Base-by-base conservation (phyloP, 2,888 invertebrate genomes). In the Acanthoscelides obtectus region DNA sequence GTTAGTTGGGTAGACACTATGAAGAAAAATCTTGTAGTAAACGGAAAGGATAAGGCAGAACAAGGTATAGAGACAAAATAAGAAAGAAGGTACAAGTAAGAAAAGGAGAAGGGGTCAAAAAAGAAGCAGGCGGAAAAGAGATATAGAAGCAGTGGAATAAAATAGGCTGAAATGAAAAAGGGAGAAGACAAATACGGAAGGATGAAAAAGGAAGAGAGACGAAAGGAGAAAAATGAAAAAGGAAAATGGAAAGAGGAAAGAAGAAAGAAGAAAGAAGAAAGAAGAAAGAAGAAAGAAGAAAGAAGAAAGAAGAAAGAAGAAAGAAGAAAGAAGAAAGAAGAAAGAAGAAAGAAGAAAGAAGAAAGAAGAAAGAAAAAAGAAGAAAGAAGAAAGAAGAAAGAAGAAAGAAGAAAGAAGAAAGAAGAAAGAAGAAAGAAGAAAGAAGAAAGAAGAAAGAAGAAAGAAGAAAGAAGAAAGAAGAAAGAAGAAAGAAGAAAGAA, bases 191-290 rank as follows among this genome's bases (percentile, higher is more conserved):
- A 63, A 17, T 12, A 12, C 8, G 17, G 63, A 63, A 12, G 17
- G 17, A 63, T 12, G 20, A 20, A 25, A 5, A 25, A n/a, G n/a
- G n/a, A n/a, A n/a, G n/a, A n/a, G n/a, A n/a, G n/a, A n/a, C n/a
- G n/a, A n/a, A n/a, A n/a, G n/a, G n/a, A n/a, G n/a, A n/a, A n/a
- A n/a, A n/a, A n/a, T n/a, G n/a, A n/a, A n/a, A n/a, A n/a, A n/a
- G n/a, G n/a, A n/a, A n/a, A n/a, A n/a, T n/a, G n/a, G n/a, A n/a
- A n/a, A n/a, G n/a, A n/a, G n/a, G n/a, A 22, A 22, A 27, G 69
- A 69, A 63, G 69, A 69, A 22, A 69, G 69, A 63, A 25, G 69
- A 69, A 22, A 22, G 63, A 27, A 70, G 66, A 66, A 66, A 20
- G 27, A 27, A 12, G 27, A 27, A 66, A 22, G 66, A 66, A 63